phyloP scores from a whole-genome alignment of 2,888 invertebrate genomes.

The Noctua fimbriata region DNA sequence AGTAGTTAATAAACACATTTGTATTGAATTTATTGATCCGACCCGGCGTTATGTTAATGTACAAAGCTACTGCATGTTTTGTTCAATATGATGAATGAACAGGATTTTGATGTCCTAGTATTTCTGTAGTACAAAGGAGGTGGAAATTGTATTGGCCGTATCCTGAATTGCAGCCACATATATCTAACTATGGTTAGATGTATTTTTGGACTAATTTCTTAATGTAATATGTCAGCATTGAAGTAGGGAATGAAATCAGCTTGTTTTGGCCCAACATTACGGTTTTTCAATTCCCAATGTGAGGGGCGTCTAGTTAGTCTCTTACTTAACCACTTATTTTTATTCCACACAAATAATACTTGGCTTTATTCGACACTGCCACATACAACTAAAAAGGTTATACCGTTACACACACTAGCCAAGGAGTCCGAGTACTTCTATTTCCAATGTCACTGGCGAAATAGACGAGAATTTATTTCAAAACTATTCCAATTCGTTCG shows the following conservation, averaged over 20 bases:
- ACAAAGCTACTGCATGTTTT: slow-evolving; percentile 53
- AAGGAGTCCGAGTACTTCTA: slow-evolving; percentile 1
- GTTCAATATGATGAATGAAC: slow-evolving; percentile 62
- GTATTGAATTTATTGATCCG: slow-evolving; percentile 62
- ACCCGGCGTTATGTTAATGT: slow-evolving; percentile 61
- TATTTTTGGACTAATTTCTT: background rate
- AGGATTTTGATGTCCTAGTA: slow-evolving; percentile 58
- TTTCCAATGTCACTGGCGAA: background rate
- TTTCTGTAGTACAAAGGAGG: slow-evolving; percentile 21
- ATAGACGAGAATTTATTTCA: slow-evolving; percentile 41
- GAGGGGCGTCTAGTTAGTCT: background rate
- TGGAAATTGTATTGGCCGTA: too few species aligned
- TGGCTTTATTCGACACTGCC: background rate
- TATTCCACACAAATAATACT: background rate
- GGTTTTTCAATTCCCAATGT: background rate
- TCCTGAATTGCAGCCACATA: background rate
- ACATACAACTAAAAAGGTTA: slow-evolving; percentile 11
- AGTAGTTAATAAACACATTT: slow-evolving; percentile 61
- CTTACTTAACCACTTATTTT: background rate
- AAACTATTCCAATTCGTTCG: slow-evolving; percentile 44
- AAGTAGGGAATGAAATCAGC: background rate
- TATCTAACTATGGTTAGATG: background rate
- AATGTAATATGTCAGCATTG: background rate
- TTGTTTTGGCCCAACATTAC: background rate
- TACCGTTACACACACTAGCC: background rate